Evolutionary conservation across 2,888 invertebrate species (phyloP).

Genomic region (Nematopogon swammerdamellus): DNA sequence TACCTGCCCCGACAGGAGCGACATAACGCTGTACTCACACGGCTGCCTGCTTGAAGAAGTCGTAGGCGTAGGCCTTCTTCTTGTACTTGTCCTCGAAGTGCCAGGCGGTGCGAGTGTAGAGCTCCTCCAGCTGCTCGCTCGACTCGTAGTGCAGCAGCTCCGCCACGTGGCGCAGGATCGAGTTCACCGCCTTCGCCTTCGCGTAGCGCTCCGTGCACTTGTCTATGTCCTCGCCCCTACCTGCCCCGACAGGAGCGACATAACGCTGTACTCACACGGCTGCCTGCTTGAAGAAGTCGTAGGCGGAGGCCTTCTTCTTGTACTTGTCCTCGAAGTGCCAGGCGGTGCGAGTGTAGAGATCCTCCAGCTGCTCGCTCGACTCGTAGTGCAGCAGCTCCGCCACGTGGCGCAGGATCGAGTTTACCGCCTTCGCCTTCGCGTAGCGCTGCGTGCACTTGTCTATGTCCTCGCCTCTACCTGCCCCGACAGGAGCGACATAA

Average conservation of each 20-base stretch:
- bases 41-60: constrained; percentile 98
- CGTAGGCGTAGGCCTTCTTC: constrained; percentile 93
- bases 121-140: constrained; percentile 90
- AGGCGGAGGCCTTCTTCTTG: constrained; percentile 92
- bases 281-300: constrained; percentile 98
- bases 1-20: no score
- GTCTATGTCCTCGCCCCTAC: constrained; percentile 97
- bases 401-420: constrained; percentile 96
- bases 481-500: no score
- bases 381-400: constrained; percentile 92
- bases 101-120: constrained; percentile 99
- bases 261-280: constrained; percentile 69
- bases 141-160: constrained; percentile 88
- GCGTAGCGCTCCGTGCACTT: constrained; percentile 98
- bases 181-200: constrained; percentile 97
- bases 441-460: constrained; percentile 98
- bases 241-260: no score
- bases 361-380: constrained; percentile 89
- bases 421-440: constrained; percentile 97
- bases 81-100: constrained; percentile 96
- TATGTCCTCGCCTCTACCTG: no score
- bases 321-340: constrained; percentile 98
- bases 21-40: constrained; percentile 60
- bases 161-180: constrained; percentile 95
- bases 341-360: constrained; percentile 95